Conservation (phyloP, 2,888 invertebrate species). For the Lithophane semibrunnea region DNA sequence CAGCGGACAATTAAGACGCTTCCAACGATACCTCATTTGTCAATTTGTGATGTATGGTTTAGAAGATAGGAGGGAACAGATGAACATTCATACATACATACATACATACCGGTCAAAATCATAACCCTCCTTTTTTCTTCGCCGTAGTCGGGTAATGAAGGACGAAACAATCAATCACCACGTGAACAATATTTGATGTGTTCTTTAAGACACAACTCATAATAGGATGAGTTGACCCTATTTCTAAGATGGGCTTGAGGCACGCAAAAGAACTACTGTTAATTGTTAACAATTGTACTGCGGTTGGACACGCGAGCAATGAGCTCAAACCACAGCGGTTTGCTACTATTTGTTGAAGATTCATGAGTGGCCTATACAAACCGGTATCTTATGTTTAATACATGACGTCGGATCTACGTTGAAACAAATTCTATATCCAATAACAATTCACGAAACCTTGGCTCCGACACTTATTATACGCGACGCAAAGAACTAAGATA, state of each 20-base stretch:
- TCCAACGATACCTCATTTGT: no score
- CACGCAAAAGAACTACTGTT: constrained; percentile 89
- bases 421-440: constrained; percentile 58
- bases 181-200: constrained; percentile 52
- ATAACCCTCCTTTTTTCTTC: no score
- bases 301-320: constrained; percentile 87
- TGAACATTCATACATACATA: no score
- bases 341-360: constrained; percentile 68
- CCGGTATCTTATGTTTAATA: constrained; percentile 61
- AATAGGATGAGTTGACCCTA: constrained; percentile 81
- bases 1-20: no score
- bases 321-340: constrained; percentile 76
- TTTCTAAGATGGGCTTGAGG: constrained; percentile 83
- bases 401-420: constrained; percentile 60
- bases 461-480: constrained; percentile 59
- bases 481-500: constrained; percentile 63
- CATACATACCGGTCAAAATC: no score
- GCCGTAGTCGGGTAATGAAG: no score
- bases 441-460: constrained; percentile 66
- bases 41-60: no score
- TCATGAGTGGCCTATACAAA: constrained; percentile 68
- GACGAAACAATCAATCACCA: constrained; percentile 54
- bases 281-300: constrained; percentile 88
- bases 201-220: constrained; percentile 63
- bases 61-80: no score